A percentile compares a stretch with the other conserved stretches of the same genome.
These are phyloP conservation scores for Ctena decussata DNA, from an alignment of 2,888 invertebrate genomes.

Conservation along the genomic window DNA sequence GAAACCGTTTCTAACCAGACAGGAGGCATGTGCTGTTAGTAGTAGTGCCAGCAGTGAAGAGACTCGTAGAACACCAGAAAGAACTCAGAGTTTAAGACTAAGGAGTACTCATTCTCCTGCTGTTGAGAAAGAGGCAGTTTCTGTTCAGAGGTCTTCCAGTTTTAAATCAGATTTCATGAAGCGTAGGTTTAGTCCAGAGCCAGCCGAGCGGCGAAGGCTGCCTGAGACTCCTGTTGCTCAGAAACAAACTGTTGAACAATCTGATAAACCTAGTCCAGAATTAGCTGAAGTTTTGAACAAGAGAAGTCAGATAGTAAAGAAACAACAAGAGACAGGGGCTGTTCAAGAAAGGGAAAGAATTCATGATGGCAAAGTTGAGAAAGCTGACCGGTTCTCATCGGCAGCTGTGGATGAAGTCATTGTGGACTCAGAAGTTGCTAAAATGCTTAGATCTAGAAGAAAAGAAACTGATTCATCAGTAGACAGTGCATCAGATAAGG, in stretches of 20 bases:
- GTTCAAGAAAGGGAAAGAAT: constrained; percentile 55
- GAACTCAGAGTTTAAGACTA: constrained; percentile 85
- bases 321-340: constrained; percentile 65
- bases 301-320: constrained; percentile 85
- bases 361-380: constrained; percentile 56
- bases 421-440: constrained; percentile 71
- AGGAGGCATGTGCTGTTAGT: constrained; percentile 70
- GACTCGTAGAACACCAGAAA: constrained; percentile 79
- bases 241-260: constrained; percentile 84
- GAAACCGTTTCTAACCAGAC: constrained; percentile 66
- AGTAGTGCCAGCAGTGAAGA: constrained; percentile 74
- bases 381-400: constrained; percentile 36
- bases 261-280: constrained; percentile 90
- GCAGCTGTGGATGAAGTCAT: constrained; percentile 64
- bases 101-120: constrained; percentile 79
- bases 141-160: constrained; percentile 74
- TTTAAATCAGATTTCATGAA: constrained; percentile 80
- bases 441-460: constrained; percentile 69
- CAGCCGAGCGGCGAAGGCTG: constrained; percentile 45
- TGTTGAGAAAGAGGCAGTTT: constrained; percentile 87
- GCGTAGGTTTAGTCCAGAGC: constrained; percentile 66
- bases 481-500: constrained; percentile 50
- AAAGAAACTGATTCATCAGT: constrained; percentile 71
- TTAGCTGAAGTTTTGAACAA: constrained; percentile 89
- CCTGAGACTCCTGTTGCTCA: constrained; percentile 43